Conservation (phyloP, 2,113 vertebrate species). For the Gallinago undulata region DNA sequence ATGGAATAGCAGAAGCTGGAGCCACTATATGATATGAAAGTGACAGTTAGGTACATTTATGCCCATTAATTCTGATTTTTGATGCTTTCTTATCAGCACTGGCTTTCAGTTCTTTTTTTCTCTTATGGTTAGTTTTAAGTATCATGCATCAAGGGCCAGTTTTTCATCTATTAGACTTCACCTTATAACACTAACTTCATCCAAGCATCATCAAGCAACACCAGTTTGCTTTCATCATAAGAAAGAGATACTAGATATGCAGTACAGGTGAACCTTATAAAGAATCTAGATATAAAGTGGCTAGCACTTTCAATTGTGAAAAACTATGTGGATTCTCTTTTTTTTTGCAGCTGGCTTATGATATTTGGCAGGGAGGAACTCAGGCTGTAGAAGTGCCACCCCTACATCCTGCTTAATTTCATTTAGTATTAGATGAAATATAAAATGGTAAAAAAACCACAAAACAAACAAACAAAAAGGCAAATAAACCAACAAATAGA, state of each 20-base stretch:
- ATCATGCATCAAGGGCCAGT: not conserved
- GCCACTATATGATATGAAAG: not conserved
- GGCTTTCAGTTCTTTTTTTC: not conserved
- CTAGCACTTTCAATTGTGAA: not conserved
- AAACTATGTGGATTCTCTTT: not conserved
- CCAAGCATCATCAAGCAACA: not conserved
- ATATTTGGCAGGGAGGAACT: not conserved
- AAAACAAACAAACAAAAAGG: not conserved
- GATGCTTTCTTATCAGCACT: not conserved
- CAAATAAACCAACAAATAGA: too few species aligned
- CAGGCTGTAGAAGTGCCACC: not conserved
- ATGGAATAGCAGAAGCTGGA: not conserved
- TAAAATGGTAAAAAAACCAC: not conserved
- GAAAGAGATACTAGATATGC: not conserved
- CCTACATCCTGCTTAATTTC: not conserved
- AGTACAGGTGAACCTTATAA: not conserved
- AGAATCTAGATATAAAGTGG: not conserved
- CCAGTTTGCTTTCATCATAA: not conserved
- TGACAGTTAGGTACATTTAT: not conserved
- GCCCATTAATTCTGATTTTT: not conserved
- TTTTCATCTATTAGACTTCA: not conserved
- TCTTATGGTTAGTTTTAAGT: not conserved
- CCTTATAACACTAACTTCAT: not conserved
- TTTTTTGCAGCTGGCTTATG: not conserved
- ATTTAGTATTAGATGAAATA: not conserved